Evolutionary conservation across 2,113 vertebrate genomes (phyloP).

Genomic region (Collichthys lucidus): DNA sequence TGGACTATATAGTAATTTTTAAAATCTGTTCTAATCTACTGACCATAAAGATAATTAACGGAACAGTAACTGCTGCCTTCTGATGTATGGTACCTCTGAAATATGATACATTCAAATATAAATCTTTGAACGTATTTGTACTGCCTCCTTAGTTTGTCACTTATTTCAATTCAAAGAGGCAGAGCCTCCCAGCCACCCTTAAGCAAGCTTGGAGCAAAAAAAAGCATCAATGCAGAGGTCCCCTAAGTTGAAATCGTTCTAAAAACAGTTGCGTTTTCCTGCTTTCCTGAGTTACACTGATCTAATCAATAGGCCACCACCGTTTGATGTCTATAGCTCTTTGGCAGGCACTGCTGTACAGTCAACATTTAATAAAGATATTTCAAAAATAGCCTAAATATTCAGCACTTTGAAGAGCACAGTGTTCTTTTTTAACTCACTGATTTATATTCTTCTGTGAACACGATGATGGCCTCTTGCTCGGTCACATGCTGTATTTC

Average conservation of each 20-base stretch:
- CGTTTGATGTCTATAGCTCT: conserved; percentile 45
- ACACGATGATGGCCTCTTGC: not conserved
- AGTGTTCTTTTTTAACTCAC: conserved; percentile 30
- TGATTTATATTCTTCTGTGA: conserved; percentile 29
- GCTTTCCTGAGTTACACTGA: conserved; percentile 24
- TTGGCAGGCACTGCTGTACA: conserved; percentile 45
- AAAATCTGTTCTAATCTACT: conserved; percentile 6
- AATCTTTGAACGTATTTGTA: conserved; percentile 15
- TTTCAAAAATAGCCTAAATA: conserved; percentile 52
- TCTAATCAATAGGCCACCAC: conserved; percentile 55
- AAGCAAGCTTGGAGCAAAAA: conserved; percentile 13
- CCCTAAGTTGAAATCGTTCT: conserved; percentile 13
- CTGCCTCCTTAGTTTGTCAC: conserved; percentile 38
- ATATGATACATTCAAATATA: not conserved
- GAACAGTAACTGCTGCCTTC: not conserved
- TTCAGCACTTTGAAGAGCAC: conserved; percentile 33
- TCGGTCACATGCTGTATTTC: not conserved
- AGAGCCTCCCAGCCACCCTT: not conserved
- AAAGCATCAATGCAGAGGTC: conserved; percentile 22
- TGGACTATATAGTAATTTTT: too few species aligned
- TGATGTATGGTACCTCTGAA: not conserved
- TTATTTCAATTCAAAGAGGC: conserved; percentile 50
- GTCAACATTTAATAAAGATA: conserved; percentile 33
- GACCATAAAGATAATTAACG: not conserved
- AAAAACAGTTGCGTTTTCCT: conserved; percentile 35